These are phyloP conservation scores for Drosophila persimilis DNA, from an alignment of 1,140 invertebrate species.

Conservation along the genomic window DNA sequence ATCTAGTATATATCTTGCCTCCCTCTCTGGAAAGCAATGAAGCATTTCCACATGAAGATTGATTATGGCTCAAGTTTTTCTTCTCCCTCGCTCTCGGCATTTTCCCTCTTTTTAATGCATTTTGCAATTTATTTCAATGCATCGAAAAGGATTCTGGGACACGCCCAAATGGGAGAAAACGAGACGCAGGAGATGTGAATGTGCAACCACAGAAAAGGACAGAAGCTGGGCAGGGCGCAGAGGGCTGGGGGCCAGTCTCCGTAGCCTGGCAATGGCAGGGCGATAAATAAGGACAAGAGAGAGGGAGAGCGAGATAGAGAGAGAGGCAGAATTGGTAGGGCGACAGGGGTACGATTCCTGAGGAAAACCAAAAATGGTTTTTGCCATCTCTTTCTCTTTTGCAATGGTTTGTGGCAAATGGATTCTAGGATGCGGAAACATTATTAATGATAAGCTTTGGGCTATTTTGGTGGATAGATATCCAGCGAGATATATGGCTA, in stretches of 20 bases:
- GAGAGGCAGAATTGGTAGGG: neutral
- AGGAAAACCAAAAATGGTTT: neutral
- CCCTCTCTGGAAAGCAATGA: constrained; percentile 37
- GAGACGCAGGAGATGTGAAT: constrained; percentile 13
- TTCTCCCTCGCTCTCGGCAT: constrained; percentile 12
- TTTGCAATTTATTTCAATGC: constrained; percentile 72
- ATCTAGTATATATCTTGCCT: neutral
- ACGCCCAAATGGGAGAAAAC: constrained; percentile 41
- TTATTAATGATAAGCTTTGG: constrained; percentile 32
- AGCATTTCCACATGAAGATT: constrained; percentile 72
- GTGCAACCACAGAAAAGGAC: too few species aligned
- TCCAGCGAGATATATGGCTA: neutral
- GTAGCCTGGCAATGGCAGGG: constrained; percentile 34
- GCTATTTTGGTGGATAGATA: constrained; percentile 17
- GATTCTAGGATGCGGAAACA: constrained; percentile 35
- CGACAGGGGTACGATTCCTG: too few species aligned
- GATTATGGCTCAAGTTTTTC: constrained; percentile 70
- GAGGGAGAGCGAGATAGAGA: constrained; percentile 1
- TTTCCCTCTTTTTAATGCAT: constrained; percentile 52
- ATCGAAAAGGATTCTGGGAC: constrained; percentile 58
- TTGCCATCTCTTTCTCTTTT: neutral
- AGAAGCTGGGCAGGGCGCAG: neutral
- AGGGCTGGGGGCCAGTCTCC: constrained; percentile 17
- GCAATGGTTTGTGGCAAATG: constrained; percentile 27
- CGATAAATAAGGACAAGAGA: constrained; percentile 19